These are phyloP conservation scores for Oryzias sinensis DNA, from an alignment of 2,797 vertebrate genomes.

Conservation along the genomic window DNA sequence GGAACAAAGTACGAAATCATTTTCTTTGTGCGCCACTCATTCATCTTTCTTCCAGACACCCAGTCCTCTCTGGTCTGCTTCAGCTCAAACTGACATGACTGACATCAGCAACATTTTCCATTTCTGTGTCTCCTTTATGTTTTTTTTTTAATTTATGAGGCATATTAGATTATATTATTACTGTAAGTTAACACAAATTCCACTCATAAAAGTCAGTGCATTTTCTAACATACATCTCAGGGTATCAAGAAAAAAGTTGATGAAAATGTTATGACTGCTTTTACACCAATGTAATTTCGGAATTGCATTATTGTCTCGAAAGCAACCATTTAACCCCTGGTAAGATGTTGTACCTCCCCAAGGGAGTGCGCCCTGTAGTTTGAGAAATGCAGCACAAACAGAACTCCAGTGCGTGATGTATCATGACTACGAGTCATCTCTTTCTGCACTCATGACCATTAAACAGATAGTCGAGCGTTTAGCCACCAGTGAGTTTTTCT, in stretches of 20 bases:
- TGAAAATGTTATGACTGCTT: slow-evolving; percentile 27
- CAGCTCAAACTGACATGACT: slow-evolving; percentile 69
- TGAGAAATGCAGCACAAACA: background rate
- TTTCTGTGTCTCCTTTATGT: slow-evolving; percentile 26
- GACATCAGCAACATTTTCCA: slow-evolving; percentile 67
- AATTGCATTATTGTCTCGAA: slow-evolving; percentile 5
- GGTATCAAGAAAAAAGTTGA: slow-evolving; percentile 48
- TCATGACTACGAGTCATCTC: slow-evolving; percentile 15
- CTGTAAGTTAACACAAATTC: slow-evolving; percentile 47
- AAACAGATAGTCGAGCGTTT: slow-evolving; percentile 53
- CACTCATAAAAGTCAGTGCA: slow-evolving; percentile 48
- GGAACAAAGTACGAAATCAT: slow-evolving; percentile 73
- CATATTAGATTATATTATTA: slow-evolving; percentile 58
- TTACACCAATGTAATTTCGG: slow-evolving; percentile 40
- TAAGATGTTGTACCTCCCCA: no score
- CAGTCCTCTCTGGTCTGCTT: slow-evolving; percentile 70
- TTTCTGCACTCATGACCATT: slow-evolving; percentile 55
- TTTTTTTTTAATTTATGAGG: slow-evolving; percentile 28
- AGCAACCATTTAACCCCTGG: no score
- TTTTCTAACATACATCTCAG: slow-evolving; percentile 41
- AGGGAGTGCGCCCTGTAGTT: background rate
- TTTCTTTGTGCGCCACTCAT: slow-evolving; percentile 72
- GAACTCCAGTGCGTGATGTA: slow-evolving; percentile 5
- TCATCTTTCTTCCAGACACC: slow-evolving; percentile 72
- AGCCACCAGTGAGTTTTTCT: slow-evolving; percentile 39